These are phyloP conservation scores for Rhamphomyia laevipes DNA, from an alignment of 2,888 invertebrate genomes.

Conservation along the genomic window DNA sequence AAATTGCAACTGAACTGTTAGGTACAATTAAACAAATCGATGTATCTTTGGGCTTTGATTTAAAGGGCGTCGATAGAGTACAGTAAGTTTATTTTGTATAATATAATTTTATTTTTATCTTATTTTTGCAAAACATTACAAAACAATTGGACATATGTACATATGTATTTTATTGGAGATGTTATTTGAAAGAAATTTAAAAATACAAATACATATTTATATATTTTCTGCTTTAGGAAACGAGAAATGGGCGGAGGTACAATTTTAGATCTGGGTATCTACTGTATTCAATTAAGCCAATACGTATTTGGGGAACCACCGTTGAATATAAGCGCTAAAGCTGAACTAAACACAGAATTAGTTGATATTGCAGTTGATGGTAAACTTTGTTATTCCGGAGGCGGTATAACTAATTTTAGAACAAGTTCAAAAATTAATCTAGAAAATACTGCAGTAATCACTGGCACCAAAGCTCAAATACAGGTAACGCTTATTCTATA, in stretches of 20 bases:
- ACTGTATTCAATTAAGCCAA: slow-evolving; percentile 59
- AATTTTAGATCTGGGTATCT: slow-evolving; percentile 65
- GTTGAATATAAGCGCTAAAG: slow-evolving; percentile 50
- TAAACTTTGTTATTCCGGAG: slow-evolving; percentile 28
- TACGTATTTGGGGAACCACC: slow-evolving; percentile 62
- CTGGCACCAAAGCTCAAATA: slow-evolving; percentile 34
- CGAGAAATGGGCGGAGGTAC: slow-evolving; percentile 68
- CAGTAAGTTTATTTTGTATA: slow-evolving; percentile 23
- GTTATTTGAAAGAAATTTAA: too few species aligned
- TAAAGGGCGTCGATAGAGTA: slow-evolving; percentile 8
- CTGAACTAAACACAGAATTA: slow-evolving; percentile 49
- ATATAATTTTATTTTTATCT: too few species aligned
- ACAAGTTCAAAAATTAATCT: slow-evolving; percentile 23
- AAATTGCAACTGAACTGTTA: slow-evolving; percentile 51
- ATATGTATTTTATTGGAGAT: too few species aligned
- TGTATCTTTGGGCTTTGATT: slow-evolving; percentile 49
- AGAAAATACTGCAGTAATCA: slow-evolving; percentile 30
- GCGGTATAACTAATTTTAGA: slow-evolving; percentile 25
- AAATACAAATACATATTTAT: too few species aligned
- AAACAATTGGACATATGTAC: too few species aligned
- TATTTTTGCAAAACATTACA: too few species aligned
- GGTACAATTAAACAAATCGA: slow-evolving; percentile 59
- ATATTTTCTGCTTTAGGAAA: slow-evolving; percentile 34
- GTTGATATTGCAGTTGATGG: slow-evolving; percentile 46
- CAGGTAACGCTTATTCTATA: too few species aligned